Evolutionary conservation across 1,140 invertebrate genomes (phyloP), one percentile per base, ranked within the genome.

Genomic region (Drosophila ercepeae): DNA sequence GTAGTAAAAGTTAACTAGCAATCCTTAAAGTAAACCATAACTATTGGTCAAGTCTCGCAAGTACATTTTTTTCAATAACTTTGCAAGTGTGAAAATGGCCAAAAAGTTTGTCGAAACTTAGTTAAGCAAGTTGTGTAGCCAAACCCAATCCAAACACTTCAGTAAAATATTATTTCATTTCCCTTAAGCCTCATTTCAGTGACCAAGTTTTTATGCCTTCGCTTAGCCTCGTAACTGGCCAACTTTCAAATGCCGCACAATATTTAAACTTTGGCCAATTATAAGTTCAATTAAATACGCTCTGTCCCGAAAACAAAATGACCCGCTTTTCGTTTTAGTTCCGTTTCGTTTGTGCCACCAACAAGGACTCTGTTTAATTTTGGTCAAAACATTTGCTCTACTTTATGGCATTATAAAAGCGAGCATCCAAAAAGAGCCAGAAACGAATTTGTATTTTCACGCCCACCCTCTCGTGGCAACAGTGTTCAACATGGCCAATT

Each of bases 401-500:
- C 61, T 73, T 86, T 76, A 86, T 76, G 48, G 76, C 55, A 68
- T 79, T 86, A 79, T 75, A 52, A 65, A 57, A 73, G 36, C n/a
- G 68, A 72, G 68, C 58, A 72, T 14, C 39, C 39, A 42, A 6
- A 18, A 42, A 18, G 39, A 39, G 52, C 32, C 69, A 72, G 49
- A 72, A 84, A 76, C 76, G 61, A 84, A 79, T 86, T 83, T 78
- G 60, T 75, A 77, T 29, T 65, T 84, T 64, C 58, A 69, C 63
- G 45, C 58, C 39, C 29, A 29, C 48, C 44, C 32, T 13, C 11
- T 25, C 32, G 18, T 39, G n/a, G 61, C 71, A 65, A 75, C 67
- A 81, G 69, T 79, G 65, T 64, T 61, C 36, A 76, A 50, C 77
- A 77, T 77, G 78, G 78, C 78, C 78, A 83, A 78, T 83, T 83